Base-by-base conservation (phyloP, 2,888 invertebrate species). In the Artemia sp. region DNA sequence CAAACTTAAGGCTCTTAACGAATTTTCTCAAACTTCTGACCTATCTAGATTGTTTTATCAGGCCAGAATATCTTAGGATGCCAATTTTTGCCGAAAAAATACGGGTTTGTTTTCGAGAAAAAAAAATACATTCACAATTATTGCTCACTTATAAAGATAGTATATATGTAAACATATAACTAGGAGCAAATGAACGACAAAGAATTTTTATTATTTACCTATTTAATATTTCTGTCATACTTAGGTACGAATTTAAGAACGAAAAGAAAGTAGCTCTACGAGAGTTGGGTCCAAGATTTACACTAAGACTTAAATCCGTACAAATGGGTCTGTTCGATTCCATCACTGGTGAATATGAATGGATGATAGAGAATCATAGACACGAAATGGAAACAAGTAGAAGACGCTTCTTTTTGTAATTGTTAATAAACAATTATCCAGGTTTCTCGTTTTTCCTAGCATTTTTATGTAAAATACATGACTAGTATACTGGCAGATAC, bases 271-370 rank as follows among this genome's bases (percentile, higher is more conserved):
- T 81, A 70, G 88, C 90, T 72, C 81, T 98, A 53, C 85, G 89
- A 70, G 98, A 99, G 79, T 79, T 98, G n/a, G 98, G 98, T 0
- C 98, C 98, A 0, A 82, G 96, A 74, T 98, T 99, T 80, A 99
- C 98, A 0, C 80, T 98, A 53, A 90, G 90, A 77, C 80, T 98
- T 72, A 83, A 89, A 72, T 95, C 93, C 0, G 80, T 98, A 67
- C 98, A 98, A 78, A 91, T 92, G 77, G 98, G 98, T 68, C 92
- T 93, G 0, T 98, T 98, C 79, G 94, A 97, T 79, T 90, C 93
- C 68, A 94, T 95, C 80, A 88, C 86, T 75, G 98, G 97, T 0
- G 93, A 98, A 78, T 99, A 89, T 78, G 91, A 95, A 78, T 99
- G 96, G 95, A 88, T 93, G 73, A 87, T 89, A 74, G 85, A 87